Conservation (phyloP, 2,888 invertebrate genomes). For the Pachycephus smyrnensis region DNA sequence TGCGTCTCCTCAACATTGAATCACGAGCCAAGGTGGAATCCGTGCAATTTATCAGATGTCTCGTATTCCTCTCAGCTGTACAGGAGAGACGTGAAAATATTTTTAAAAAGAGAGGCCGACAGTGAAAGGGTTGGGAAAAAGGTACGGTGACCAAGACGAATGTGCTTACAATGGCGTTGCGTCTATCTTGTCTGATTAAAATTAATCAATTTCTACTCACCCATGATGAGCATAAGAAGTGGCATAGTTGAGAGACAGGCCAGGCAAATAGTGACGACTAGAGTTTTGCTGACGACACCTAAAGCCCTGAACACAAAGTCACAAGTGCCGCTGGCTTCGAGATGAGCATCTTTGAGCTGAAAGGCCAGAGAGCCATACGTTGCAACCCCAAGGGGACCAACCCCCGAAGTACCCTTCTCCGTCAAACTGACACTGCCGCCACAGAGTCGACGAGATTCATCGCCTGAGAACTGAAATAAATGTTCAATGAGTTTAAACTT, state of each 20-base stretch:
- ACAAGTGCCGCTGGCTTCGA: conserved; percentile 80
- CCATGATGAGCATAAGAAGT: conserved; percentile 82
- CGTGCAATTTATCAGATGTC: too few relatives aligned
- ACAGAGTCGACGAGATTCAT: conserved; percentile 78
- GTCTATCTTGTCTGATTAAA: too few relatives aligned
- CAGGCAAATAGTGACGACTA: conserved; percentile 78
- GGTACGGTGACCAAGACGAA: too few relatives aligned
- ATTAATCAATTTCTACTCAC: conserved; percentile 69
- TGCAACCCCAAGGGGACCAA: conserved; percentile 62
- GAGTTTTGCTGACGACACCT: conserved; percentile 80
- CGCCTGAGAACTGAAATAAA: conserved; percentile 75
- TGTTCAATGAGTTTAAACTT: too few relatives aligned
- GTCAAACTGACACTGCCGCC: conserved; percentile 68
- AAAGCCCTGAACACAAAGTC: conserved; percentile 81
- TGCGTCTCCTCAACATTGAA: too few relatives aligned
- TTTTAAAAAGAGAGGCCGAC: too few relatives aligned
- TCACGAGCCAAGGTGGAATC: too few relatives aligned
- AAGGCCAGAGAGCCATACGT: conserved; percentile 84
- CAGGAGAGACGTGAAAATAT: too few relatives aligned
- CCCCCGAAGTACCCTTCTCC: conserved; percentile 57
- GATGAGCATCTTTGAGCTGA: conserved; percentile 82
- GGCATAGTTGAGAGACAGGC: conserved; percentile 78
- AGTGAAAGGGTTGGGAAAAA: too few relatives aligned
- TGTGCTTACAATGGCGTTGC: too few relatives aligned
- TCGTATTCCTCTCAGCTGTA: too few relatives aligned